phyloP scores from a whole-genome alignment of 2,113 vertebrate genomes.

The Emydocephalus ijimae region DNA sequence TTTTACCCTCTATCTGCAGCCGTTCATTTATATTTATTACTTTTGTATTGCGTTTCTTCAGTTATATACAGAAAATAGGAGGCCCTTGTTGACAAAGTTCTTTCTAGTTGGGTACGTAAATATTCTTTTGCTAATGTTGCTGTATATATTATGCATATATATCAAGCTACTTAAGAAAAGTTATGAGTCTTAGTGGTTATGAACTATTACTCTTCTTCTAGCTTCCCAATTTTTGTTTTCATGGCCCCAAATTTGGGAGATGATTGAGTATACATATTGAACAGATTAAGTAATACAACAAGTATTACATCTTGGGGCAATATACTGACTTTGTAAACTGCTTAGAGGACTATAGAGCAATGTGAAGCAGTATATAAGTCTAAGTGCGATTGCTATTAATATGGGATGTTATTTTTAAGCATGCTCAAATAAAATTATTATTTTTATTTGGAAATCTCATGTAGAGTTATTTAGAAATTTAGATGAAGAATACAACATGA shows the following conservation, averaged over 20 bases:
- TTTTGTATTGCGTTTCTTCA: neutral
- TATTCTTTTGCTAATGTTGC: neutral
- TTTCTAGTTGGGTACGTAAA: neutral
- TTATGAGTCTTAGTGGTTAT: neutral
- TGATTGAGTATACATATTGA: neutral
- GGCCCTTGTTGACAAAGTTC: neutral
- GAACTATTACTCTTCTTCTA: neutral
- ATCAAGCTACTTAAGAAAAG: neutral
- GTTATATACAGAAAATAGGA: neutral
- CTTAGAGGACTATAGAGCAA: too few species aligned
- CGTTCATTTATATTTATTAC: neutral
- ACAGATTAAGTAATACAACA: neutral
- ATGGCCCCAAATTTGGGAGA: neutral
- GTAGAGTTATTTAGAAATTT: neutral
- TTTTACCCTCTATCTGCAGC: neutral
- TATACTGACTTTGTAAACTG: neutral
- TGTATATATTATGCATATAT: neutral
- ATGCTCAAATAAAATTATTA: neutral
- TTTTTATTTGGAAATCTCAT: neutral
- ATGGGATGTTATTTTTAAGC: neutral
- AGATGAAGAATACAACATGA: neutral
- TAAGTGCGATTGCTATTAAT: neutral
- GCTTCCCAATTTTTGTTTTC: neutral
- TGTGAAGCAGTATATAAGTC: neutral
- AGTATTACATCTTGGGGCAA: neutral